Conservation (phyloP, 1,140 invertebrate species). For the Drosophila funebris region DNA sequence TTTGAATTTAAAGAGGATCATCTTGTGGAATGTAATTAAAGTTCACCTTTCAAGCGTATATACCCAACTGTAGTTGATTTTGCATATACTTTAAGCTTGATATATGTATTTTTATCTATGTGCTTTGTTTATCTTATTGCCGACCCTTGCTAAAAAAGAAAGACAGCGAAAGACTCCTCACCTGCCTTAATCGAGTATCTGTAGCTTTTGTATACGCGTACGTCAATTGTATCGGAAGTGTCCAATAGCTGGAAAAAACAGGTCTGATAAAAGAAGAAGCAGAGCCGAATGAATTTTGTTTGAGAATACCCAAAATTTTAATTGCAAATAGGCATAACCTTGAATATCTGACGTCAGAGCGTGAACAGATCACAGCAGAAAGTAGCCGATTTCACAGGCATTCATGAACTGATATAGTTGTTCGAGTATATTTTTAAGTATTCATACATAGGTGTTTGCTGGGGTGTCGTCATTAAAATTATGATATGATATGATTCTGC, state of each 20-base stretch:
- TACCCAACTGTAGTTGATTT: not conserved
- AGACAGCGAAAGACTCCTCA: constrained; percentile 32
- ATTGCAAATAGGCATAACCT: constrained; percentile 65
- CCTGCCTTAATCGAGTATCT: constrained; percentile 38
- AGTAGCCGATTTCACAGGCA: no score
- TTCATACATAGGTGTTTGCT: not conserved
- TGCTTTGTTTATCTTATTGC: constrained; percentile 63
- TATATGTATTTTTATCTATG: constrained; percentile 18
- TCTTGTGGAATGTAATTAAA: no score
- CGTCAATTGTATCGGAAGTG: constrained; percentile 78
- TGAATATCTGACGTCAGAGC: constrained; percentile 65
- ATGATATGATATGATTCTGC: constrained; percentile 9
- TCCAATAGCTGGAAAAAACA: constrained; percentile 50
- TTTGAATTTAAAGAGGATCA: no score
- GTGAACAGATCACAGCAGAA: constrained; percentile 8
- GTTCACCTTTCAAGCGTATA: not conserved
- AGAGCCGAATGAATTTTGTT: constrained; percentile 58
- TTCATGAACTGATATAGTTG: not conserved
- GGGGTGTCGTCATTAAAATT: constrained; percentile 23
- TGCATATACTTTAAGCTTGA: constrained; percentile 14
- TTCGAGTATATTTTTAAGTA: not conserved
- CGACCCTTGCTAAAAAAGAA: constrained; percentile 14
- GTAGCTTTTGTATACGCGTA: constrained; percentile 16
- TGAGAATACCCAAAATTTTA: constrained; percentile 66
- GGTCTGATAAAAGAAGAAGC: constrained; percentile 59